Evolutionary conservation across 2,113 vertebrate genomes (phyloP).

Genomic region (Anarhynchus alexandrinus): DNA sequence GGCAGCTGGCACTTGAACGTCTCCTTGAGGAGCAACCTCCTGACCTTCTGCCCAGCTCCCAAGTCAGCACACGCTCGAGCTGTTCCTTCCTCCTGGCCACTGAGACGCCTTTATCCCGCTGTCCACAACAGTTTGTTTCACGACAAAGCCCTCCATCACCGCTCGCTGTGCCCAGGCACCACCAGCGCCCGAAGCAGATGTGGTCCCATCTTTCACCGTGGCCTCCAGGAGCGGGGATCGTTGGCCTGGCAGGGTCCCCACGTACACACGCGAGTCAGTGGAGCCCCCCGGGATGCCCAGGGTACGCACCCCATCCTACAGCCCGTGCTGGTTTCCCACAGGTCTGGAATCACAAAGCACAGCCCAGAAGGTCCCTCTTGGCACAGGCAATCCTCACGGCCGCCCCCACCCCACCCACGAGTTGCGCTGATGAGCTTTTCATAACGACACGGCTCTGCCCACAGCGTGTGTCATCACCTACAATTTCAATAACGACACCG

Average conservation of each 20-base stretch:
- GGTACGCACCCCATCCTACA: neutral
- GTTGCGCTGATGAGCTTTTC: neutral
- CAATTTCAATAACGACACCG: neutral
- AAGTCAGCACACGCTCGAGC: neutral
- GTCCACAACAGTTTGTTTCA: neutral
- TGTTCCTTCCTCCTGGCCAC: neutral
- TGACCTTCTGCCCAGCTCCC: neutral
- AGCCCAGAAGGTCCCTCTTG: neutral
- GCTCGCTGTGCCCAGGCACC: neutral
- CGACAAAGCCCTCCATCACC: neutral
- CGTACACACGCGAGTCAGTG: neutral
- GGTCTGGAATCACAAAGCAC: neutral
- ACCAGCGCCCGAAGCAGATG: neutral
- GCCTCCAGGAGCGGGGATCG: neutral
- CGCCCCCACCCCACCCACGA: neutral
- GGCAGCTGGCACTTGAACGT: neutral
- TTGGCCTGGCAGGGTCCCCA: neutral
- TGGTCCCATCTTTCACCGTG: neutral
- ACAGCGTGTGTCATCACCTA: neutral
- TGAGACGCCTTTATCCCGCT: neutral
- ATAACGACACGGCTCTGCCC: rapidly evolving
- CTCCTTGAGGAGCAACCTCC: neutral
- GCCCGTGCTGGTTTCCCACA: neutral
- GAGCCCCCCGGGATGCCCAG: neutral
- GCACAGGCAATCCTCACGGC: neutral